Conservation (phyloP, 2,888 invertebrate species). For the Pammene fasciana region DNA sequence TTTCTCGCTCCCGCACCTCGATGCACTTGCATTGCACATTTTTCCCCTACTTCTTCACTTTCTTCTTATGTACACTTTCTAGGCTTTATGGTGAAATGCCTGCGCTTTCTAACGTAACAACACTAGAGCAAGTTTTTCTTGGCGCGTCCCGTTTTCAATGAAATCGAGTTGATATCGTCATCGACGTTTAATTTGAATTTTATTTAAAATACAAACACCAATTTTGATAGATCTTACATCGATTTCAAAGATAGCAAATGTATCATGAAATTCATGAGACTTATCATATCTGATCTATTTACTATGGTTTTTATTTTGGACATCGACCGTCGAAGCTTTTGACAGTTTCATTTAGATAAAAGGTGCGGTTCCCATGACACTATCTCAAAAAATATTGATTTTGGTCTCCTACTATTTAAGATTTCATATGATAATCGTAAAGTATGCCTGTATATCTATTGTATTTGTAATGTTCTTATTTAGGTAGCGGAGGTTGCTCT, state of each 20-base stretch:
- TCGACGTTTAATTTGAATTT: slow-evolving; percentile 46
- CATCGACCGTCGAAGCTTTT: no score
- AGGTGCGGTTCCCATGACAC: no score
- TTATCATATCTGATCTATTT: background rate
- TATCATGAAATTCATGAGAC: background rate
- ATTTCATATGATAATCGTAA: background rate
- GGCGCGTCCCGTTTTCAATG: slow-evolving; percentile 69
- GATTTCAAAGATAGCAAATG: background rate
- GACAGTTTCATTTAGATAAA: no score
- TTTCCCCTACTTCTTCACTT: slow-evolving; percentile 81
- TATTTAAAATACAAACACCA: slow-evolving; percentile 2
- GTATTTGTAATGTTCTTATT: slow-evolving; percentile 68
- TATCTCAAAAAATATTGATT: no score
- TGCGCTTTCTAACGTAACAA: slow-evolving; percentile 80
- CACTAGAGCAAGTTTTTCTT: slow-evolving; percentile 81
- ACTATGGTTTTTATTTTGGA: no score
- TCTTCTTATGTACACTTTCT: slow-evolving; percentile 82
- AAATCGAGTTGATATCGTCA: slow-evolving; percentile 75
- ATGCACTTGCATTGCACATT: slow-evolving; percentile 68
- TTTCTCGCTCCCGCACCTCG: slow-evolving; percentile 66
- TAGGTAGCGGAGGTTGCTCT: slow-evolving; percentile 78
- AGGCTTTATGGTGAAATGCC: slow-evolving; percentile 80
- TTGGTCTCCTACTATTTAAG: no score
- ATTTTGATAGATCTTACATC: background rate
- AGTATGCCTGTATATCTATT: slow-evolving; percentile 45